Evolutionary conservation across 2,113 vertebrate species (phyloP).

Genomic region (Austrofundulus limnaeus): DNA sequence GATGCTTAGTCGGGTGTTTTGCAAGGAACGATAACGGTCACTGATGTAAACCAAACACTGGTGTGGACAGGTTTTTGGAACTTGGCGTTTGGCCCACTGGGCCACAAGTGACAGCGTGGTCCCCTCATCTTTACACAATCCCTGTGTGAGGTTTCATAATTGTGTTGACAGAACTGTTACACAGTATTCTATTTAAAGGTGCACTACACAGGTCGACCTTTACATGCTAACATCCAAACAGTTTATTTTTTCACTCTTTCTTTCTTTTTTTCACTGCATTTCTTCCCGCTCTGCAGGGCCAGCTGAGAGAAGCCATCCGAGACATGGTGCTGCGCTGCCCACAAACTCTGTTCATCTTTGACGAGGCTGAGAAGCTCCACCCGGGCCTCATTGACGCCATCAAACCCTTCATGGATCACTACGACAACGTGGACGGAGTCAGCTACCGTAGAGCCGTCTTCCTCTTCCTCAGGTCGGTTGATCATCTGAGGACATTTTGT

Average conservation of each 20-base stretch:
- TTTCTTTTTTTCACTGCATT: neutral
- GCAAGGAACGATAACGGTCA: neutral
- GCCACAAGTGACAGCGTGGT: neutral
- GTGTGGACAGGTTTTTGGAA: constrained; percentile 26
- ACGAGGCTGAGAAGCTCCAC: constrained; percentile 94
- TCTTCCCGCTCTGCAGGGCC: constrained; percentile 74
- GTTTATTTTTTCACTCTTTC: too few relatives aligned
- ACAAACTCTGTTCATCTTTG: constrained; percentile 91
- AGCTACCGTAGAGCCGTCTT: constrained; percentile 83
- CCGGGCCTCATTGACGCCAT: constrained; percentile 86
- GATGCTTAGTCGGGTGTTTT: too few relatives aligned
- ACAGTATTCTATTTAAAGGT: constrained; percentile 2
- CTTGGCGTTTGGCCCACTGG: constrained; percentile 5
- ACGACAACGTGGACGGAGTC: constrained; percentile 60
- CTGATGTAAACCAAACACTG: constrained; percentile 22
- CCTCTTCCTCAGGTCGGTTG: constrained; percentile 91
- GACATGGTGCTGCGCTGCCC: constrained; percentile 81
- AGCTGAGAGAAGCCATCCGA: constrained; percentile 81
- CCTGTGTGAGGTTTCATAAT: constrained; percentile 25
- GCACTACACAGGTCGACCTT: constrained; percentile 11
- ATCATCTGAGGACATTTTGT: neutral
- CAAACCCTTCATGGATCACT: constrained; percentile 81
- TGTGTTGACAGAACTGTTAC: constrained; percentile 27
- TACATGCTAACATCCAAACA: too few relatives aligned
- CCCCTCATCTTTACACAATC: constrained; percentile 33